phyloP scores from a whole-genome alignment of 2,888 invertebrate genomes.

The Amblyjoppa fuscipennis region DNA sequence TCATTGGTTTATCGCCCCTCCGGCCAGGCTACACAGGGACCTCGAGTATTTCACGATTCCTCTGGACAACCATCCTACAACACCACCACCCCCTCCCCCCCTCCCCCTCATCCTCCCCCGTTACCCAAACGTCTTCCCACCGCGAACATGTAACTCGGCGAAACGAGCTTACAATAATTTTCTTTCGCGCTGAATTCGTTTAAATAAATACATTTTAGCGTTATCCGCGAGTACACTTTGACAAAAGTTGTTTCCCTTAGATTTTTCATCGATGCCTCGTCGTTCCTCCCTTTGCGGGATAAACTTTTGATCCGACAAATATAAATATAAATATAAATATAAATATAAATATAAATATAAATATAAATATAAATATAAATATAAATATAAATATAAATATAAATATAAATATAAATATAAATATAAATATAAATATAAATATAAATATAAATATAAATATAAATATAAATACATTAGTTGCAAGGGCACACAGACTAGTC shows the following conservation, averaged over 20 bases:
- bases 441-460: no score
- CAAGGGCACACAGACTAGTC: no score
- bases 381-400: no score
- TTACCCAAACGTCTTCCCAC: not conserved
- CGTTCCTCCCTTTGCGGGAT: not conserved
- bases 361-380: no score
- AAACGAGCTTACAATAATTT: slow-evolving; percentile 21
- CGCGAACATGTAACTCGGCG: not conserved
- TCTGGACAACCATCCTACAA: not conserved
- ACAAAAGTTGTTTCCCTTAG: not conserved
- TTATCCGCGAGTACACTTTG: slow-evolving; percentile 14
- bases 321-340: no score
- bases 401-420: no score
- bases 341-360: no score
- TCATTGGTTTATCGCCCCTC: slow-evolving; percentile 65
- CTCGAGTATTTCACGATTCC: slow-evolving; percentile 61
- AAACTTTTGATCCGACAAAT: not conserved
- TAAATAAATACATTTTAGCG: not conserved
- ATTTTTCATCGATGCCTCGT: not conserved
- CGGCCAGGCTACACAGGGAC: slow-evolving; percentile 51
- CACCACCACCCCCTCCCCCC: not conserved
- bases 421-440: no score
- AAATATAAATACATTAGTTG: no score
- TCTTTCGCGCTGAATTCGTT: slow-evolving; percentile 11
- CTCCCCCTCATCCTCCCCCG: not conserved